Evolutionary conservation across 1,140 invertebrate species (phyloP), one percentile per base, ranked within the genome.

Genomic region (Bombus superbus): DNA sequence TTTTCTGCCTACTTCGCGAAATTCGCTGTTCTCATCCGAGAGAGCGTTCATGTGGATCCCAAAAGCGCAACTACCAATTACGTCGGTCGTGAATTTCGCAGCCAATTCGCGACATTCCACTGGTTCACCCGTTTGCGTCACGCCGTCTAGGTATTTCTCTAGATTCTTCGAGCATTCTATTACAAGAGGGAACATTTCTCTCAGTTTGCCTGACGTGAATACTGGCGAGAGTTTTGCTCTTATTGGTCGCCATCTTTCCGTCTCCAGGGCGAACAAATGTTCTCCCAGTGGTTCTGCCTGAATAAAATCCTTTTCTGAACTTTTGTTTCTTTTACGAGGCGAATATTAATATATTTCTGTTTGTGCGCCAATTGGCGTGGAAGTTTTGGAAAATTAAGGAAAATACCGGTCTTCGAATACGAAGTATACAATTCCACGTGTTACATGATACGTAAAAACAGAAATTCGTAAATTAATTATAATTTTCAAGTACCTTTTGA

Each of bases 71-170:
- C 32, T 94, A 1, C 94, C 96, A 57, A 96, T 96, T 1, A 96
- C 94, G 87, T 96, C 96, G 10, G 94, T 96, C 0, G 95, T 94
- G 80, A 94, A 96, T 32, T 94, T 93, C 1, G 92, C 94, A 25
- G 95, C 89, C 0, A 96, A 69, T 44, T 96, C 94, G 88, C 95
- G 95, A 3, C 95, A 93, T 64, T 96, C 95, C 18, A 96, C 89
- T 10, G 35, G 3, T 2, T 91, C 89, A 40, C 93, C 92, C 2
- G 35, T 68, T 18, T 88, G 84, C 53, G 90, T 68, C 15, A 93
- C 38, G n/a, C 94, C 85, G 6, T 94, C 90, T 3, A 95, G 84
- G 53, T 94, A 92, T n/a, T 91, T 18, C 72, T 94, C 92, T 25
- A 96, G 85, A 77, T 94, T 92, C 53, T 94, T 88, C 8, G 93